Evolutionary conservation across 2,113 vertebrate genomes (phyloP).

Genomic region (Macquaria ambigua): DNA sequence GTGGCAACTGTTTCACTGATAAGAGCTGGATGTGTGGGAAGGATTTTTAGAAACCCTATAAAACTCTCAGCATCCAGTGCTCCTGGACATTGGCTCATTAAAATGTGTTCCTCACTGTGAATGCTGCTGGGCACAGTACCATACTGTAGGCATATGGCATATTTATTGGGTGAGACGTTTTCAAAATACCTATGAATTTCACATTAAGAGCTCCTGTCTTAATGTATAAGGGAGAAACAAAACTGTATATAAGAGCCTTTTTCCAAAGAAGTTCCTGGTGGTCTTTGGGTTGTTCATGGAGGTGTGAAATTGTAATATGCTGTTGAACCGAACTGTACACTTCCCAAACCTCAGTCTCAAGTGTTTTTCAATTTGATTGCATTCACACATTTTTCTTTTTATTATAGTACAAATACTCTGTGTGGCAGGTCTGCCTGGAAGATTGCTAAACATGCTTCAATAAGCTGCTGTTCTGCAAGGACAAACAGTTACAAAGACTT

Average conservation of each 20-base stretch:
- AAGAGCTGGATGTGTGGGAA: slow-evolving; percentile 48
- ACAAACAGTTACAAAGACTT: slow-evolving; percentile 1
- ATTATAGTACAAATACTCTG: background rate
- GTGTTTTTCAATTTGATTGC: slow-evolving; percentile 23
- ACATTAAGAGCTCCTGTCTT: slow-evolving; percentile 21
- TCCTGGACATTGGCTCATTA: slow-evolving; percentile 52
- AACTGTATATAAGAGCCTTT: background rate
- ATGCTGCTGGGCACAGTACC: slow-evolving; percentile 8
- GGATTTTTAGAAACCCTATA: slow-evolving; percentile 48
- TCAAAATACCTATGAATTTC: slow-evolving; percentile 43
- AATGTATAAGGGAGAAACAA: slow-evolving; percentile 25
- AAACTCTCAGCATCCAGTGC: slow-evolving; percentile 42
- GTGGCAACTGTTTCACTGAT: slow-evolving; percentile 60
- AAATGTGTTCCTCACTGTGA: slow-evolving; percentile 25
- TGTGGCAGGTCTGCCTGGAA: background rate
- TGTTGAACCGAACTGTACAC: slow-evolving; percentile 30
- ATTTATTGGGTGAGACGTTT: slow-evolving; percentile 64
- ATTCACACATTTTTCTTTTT: slow-evolving; percentile 18
- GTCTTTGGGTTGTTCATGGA: slow-evolving; percentile 49
- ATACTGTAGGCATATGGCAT: slow-evolving; percentile 15
- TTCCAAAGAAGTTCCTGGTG: slow-evolving; percentile 43
- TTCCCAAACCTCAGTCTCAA: background rate
- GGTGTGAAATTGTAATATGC: slow-evolving; percentile 46
- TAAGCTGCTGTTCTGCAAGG: background rate
- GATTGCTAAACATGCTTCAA: background rate